phyloP scores from a whole-genome alignment of 2,113 vertebrate species.

The Ancistrus triradiatus region DNA sequence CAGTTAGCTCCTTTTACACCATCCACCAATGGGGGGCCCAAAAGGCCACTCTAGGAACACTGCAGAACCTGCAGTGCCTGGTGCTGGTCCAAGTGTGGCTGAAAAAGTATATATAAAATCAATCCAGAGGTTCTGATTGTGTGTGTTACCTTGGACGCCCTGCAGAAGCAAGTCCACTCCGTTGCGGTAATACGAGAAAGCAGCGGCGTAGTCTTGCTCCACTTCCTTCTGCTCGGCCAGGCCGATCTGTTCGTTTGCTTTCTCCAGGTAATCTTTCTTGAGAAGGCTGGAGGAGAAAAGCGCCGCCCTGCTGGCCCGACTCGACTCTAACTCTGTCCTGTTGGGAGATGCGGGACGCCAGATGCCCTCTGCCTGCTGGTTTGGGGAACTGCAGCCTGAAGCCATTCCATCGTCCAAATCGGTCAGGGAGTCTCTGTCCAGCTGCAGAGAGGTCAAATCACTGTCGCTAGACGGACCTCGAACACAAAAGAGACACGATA shows the following conservation, averaged over 20 bases:
- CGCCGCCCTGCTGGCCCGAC: conserved; percentile 60
- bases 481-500: too few relatives aligned
- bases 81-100: too few relatives aligned
- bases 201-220: conserved; percentile 84
- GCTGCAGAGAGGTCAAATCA: conserved; percentile 79
- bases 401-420: conserved; percentile 96
- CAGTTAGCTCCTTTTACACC: too few relatives aligned
- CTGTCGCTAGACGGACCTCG: conserved; percentile 87
- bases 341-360: conserved; percentile 51
- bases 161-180: conserved; percentile 92
- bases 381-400: conserved; percentile 87
- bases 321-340: conserved; percentile 70
- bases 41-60: too few relatives aligned
- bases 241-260: conserved; percentile 85
- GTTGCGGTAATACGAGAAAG: conserved; percentile 83
- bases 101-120: not conserved
- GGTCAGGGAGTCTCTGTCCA: conserved; percentile 83
- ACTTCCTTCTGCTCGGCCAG: conserved; percentile 88
- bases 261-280: conserved; percentile 85
- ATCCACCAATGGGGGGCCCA: too few relatives aligned
- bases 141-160: conserved; percentile 88
- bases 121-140: not conserved
- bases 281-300: conserved; percentile 77
- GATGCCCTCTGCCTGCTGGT: conserved; percentile 67
- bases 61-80: too few relatives aligned